phyloP scores from a whole-genome alignment of 2,888 invertebrate species.

The Tholera decimalis region DNA sequence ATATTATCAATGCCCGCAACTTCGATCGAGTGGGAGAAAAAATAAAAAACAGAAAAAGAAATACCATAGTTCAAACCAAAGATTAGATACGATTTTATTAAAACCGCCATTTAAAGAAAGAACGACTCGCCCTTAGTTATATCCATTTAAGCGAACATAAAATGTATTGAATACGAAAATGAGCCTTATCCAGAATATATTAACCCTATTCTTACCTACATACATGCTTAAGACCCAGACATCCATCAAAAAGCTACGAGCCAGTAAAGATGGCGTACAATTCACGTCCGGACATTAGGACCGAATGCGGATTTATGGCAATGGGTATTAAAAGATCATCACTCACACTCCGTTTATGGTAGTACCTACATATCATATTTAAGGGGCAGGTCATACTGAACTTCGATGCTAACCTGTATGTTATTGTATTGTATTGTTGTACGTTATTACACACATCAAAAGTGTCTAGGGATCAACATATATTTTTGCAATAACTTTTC shows the following conservation, averaged over 20 bases:
- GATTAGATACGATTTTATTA: no score
- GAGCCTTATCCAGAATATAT: slow-evolving; percentile 2
- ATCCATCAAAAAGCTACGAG: slow-evolving; percentile 28
- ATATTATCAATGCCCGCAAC: no score
- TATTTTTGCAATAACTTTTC: no score
- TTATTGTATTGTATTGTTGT: no score
- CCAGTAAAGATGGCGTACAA: slow-evolving; percentile 33
- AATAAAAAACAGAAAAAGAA: no score
- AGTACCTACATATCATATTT: slow-evolving; percentile 31
- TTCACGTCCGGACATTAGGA: slow-evolving; percentile 41
- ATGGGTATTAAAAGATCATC: slow-evolving; percentile 57
- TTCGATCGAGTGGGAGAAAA: no score
- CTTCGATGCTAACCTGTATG: no score
- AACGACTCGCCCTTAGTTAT: background rate
- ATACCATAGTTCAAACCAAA: no score
- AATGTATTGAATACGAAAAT: background rate
- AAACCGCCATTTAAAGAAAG: no score
- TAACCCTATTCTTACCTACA: background rate
- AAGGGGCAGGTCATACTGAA: background rate
- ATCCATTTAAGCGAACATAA: background rate
- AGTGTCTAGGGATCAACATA: no score
- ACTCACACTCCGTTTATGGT: slow-evolving; percentile 12
- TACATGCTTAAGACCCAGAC: background rate
- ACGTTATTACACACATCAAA: no score
- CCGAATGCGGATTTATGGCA: slow-evolving; percentile 43